A percentile compares a stretch with the other conserved stretches of the same genome.
These are phyloP conservation scores for Thunnus maccoyii DNA, from an alignment of 2,113 vertebrate genomes.

Conservation along the genomic window DNA sequence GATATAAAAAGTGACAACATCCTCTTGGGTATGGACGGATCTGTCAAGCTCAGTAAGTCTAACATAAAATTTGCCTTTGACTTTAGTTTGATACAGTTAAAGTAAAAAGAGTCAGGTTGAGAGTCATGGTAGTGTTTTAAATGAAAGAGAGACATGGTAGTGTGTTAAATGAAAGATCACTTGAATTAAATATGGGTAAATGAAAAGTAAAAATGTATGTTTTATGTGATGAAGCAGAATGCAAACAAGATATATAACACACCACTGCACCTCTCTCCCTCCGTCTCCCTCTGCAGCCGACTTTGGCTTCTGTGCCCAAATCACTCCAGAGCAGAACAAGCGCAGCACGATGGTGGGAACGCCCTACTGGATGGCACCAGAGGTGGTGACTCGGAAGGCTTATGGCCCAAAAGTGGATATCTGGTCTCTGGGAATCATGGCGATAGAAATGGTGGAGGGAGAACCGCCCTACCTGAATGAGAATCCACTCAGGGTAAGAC, in stretches of 20 bases:
- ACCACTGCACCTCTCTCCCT: not conserved
- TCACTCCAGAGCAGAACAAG: conserved; percentile 99
- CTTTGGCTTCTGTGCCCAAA: conserved; percentile 99
- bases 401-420: conserved; percentile 99
- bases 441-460: conserved; percentile 99
- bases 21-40: conserved; percentile 97
- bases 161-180: not conserved
- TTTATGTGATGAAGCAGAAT: not conserved
- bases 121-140: too few relatives aligned
- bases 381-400: conserved; percentile 97
- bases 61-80: not conserved
- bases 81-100: not conserved
- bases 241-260: not conserved
- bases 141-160: not conserved
- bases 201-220: not conserved
- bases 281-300: conserved; percentile 87
- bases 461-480: conserved; percentile 99
- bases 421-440: conserved; percentile 99
- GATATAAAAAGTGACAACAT: conserved; percentile 99
- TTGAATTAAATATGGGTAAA: not conserved
- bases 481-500: conserved; percentile 97
- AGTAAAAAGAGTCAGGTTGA: not conserved
- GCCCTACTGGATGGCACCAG: conserved; percentile 99
- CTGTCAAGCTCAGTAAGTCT: conserved; percentile 96
- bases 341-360: conserved; percentile 99